Evolutionary conservation across 2,797 vertebrate genomes (phyloP), one percentile per base, ranked within the genome.

Genomic region (Geotrypetes seraphini): DNA sequence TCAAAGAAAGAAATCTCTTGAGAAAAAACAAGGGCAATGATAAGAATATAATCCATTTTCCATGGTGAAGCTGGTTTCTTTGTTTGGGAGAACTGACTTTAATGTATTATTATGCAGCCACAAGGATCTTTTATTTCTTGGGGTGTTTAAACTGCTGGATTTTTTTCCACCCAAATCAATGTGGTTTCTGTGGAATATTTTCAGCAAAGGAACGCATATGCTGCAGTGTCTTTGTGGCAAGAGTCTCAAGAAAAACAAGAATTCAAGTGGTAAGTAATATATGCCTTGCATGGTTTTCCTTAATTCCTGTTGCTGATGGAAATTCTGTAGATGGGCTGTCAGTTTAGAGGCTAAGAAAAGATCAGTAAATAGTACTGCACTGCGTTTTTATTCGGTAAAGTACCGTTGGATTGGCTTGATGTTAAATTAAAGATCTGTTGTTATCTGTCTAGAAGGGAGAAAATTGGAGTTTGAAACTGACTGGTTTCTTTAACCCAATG

Each of bases 191-290:
- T 98, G 94, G 93, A 96, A 93, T 92, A 95, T 97, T 92, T 95
- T 96, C 92, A 96, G 92, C 90, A 96, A 97, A 96, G 92, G 92
- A 97, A 91, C 92, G 93, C 94, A 97, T 97, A 97, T 97, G 92
- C 94, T 97, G 94, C 93, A 97, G 94, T 97, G 93, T 97, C 94
- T 97, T 96, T 98, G 94, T 97, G 94, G 94, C 87, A 96, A 94
- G 94, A 96, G 92, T 92, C 92, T 97, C 84, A 97, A 97, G 92
- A 97, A 96, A 91, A 96, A 88, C 93, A 97, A 97, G 92, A 97
- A 91, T 76, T 88, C 89, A 93, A 94, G 87, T 92, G 94, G 94
- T 97, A 93, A 97, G 94, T 71, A 72, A 66, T 75, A 76, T 63
- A 47, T 66, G 63, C 68, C 66, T 66, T 64, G 33, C 68, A 53